phyloP scores from a whole-genome alignment of 2,888 invertebrate genomes.

The Lycia hirtaria region DNA sequence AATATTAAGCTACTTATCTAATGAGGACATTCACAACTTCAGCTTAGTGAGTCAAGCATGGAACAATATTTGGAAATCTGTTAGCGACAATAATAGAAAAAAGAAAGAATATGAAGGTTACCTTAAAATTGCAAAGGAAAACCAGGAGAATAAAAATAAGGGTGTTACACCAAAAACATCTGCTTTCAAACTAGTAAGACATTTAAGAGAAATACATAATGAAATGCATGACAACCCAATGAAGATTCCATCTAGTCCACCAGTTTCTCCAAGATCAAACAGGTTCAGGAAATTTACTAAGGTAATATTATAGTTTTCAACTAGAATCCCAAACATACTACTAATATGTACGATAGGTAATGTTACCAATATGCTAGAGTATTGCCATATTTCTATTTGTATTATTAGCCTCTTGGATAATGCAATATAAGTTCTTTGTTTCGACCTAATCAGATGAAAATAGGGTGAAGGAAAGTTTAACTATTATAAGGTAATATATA shows the following conservation, averaged over 20 bases:
- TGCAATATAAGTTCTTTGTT: too few relatives aligned
- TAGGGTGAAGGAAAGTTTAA: too few relatives aligned
- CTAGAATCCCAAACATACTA: too few relatives aligned
- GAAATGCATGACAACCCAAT: constrained; percentile 49
- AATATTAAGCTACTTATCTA: constrained; percentile 68
- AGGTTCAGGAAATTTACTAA: constrained; percentile 72
- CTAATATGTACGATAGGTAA: too few relatives aligned
- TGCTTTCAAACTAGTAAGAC: constrained; percentile 47
- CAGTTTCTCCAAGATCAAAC: constrained; percentile 71
- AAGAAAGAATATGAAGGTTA: constrained; percentile 59
- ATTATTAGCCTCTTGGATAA: too few relatives aligned
- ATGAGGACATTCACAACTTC: constrained; percentile 73
- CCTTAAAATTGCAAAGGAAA: constrained; percentile 65
- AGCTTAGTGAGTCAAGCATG: constrained; percentile 70
- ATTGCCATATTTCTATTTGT: too few relatives aligned
- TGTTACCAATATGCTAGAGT: too few relatives aligned
- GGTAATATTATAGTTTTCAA: constrained; percentile 57
- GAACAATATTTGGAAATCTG: constrained; percentile 65
- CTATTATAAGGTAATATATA: too few relatives aligned
- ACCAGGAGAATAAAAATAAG: constrained; percentile 65
- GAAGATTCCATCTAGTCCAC: constrained; percentile 59
- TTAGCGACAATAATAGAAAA: constrained; percentile 59
- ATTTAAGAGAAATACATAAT: constrained; percentile 71
- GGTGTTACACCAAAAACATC: constrained; percentile 48
- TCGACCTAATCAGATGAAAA: too few relatives aligned